These are phyloP conservation scores for Andrena flavipes DNA, from an alignment of 2,888 invertebrate species.

Conservation along the genomic window DNA sequence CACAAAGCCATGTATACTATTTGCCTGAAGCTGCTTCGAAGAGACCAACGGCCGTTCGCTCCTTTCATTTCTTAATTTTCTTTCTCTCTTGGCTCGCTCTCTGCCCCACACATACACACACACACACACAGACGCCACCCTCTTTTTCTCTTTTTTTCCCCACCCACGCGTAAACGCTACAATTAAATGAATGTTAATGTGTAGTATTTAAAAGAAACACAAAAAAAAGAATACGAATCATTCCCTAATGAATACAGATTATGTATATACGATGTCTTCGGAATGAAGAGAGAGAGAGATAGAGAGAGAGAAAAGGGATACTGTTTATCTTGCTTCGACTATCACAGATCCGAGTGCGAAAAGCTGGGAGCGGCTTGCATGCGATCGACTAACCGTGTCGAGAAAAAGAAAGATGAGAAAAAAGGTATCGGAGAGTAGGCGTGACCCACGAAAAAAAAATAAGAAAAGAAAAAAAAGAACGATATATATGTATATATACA, in stretches of 20 bases:
- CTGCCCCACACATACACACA: conserved; percentile 14
- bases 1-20: conserved; percentile 42
- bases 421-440: conserved; percentile 25
- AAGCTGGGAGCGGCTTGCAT: conserved; percentile 64
- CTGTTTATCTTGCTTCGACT: conserved; percentile 65
- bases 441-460: no score
- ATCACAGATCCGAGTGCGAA: conserved; percentile 66
- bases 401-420: neutral
- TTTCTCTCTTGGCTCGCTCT: conserved; percentile 21
- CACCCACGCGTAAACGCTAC: conserved; percentile 42
- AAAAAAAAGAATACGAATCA: conserved; percentile 61
- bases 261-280: conserved; percentile 56
- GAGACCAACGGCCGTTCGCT: conserved; percentile 4
- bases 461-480: no score
- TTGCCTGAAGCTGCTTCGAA: conserved; percentile 58
- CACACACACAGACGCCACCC: conserved; percentile 19
- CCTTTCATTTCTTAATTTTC: conserved; percentile 32
- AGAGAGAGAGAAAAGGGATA: conserved; percentile 49
- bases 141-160: conserved; percentile 30
- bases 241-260: conserved; percentile 67
- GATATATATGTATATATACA: neutral
- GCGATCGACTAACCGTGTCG: conserved; percentile 41
- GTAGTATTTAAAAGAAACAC: conserved; percentile 54
- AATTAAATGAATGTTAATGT: conserved; percentile 52
- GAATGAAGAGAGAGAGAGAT: conserved; percentile 47